Evolutionary conservation across 2,797 vertebrate genomes (phyloP).

Genomic region (Darevskia mixta): DNA sequence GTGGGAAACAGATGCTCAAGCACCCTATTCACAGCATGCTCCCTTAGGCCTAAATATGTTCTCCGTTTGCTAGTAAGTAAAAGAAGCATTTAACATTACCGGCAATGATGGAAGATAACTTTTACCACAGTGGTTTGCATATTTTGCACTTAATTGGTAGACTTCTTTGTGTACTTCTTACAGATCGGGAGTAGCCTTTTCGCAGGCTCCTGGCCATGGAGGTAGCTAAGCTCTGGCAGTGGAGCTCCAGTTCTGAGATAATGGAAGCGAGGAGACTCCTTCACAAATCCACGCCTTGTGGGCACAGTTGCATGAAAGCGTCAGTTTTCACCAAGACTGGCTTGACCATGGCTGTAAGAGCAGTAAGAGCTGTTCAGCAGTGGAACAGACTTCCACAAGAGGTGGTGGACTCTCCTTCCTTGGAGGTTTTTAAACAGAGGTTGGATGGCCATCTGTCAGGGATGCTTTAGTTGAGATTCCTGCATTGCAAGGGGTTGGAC

Average conservation of each 20-base stretch:
- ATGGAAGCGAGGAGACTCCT: neutral
- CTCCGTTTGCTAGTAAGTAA: constrained; percentile 48
- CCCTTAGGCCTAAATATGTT: constrained; percentile 46
- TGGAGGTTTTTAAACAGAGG: too few relatives aligned
- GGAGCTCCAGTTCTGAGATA: neutral
- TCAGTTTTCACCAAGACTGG: neutral
- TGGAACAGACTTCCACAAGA: too few relatives aligned
- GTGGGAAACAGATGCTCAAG: constrained; percentile 54
- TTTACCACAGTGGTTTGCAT: constrained; percentile 39
- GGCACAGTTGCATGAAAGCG: too few relatives aligned
- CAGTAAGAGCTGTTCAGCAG: neutral
- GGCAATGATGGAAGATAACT: constrained; percentile 1
- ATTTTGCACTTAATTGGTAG: constrained; percentile 41
- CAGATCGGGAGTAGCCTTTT: neutral
- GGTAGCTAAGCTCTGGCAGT: accelerated
- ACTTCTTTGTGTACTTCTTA: too few relatives aligned
- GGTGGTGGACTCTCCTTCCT: too few relatives aligned
- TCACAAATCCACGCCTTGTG: neutral
- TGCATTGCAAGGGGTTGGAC: too few relatives aligned
- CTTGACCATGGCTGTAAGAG: neutral
- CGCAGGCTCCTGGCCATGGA: neutral
- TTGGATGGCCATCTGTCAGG: too few relatives aligned
- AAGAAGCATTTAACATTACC: constrained; percentile 55
- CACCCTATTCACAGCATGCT: constrained; percentile 33
- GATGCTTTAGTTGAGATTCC: too few relatives aligned